Evolutionary conservation across 2,797 vertebrate species (phyloP).

Genomic region (Harpagifer antarcticus): DNA sequence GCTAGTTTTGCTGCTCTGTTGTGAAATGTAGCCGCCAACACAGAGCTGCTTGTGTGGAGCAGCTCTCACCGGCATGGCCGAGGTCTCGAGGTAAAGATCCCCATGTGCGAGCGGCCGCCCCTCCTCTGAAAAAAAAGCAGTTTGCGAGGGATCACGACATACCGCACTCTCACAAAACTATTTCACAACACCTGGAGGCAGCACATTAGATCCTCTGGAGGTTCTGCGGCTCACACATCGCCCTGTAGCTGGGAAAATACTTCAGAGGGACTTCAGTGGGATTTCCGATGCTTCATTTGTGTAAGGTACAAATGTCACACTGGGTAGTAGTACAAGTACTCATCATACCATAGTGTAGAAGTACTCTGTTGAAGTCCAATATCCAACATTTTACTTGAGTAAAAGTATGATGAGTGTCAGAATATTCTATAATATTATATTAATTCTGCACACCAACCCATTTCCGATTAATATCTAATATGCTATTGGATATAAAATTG

Average conservation of each 20-base stretch:
- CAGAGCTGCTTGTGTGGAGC: constrained; percentile 70
- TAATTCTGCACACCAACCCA: too few species aligned
- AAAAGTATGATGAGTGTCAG: too few species aligned
- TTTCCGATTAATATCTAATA: too few species aligned
- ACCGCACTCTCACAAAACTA: constrained; percentile 78
- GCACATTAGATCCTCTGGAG: constrained; percentile 64
- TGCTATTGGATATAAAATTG: too few species aligned
- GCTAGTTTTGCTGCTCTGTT: constrained; percentile 75
- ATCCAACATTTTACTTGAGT: too few species aligned
- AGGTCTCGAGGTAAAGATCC: constrained; percentile 40
- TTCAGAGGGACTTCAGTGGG: constrained; percentile 13
- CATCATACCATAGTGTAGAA: too few species aligned
- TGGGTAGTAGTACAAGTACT: too few species aligned
- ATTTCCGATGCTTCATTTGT: too few species aligned
- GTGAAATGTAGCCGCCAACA: constrained; percentile 75
- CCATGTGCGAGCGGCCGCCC: constrained; percentile 28
- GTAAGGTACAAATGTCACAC: too few species aligned
- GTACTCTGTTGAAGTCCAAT: too few species aligned
- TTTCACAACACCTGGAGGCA: constrained; percentile 84
- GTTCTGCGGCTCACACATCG: constrained; percentile 55
- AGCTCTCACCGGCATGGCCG: constrained; percentile 16
- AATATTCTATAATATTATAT: too few species aligned
- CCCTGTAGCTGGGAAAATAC: constrained; percentile 6
- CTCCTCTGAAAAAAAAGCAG: constrained; percentile 26
- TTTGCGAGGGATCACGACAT: constrained; percentile 76